These are phyloP conservation scores for Saccostrea cuccullata DNA, from an alignment of 1,140 invertebrate species.

Conservation along the genomic window DNA sequence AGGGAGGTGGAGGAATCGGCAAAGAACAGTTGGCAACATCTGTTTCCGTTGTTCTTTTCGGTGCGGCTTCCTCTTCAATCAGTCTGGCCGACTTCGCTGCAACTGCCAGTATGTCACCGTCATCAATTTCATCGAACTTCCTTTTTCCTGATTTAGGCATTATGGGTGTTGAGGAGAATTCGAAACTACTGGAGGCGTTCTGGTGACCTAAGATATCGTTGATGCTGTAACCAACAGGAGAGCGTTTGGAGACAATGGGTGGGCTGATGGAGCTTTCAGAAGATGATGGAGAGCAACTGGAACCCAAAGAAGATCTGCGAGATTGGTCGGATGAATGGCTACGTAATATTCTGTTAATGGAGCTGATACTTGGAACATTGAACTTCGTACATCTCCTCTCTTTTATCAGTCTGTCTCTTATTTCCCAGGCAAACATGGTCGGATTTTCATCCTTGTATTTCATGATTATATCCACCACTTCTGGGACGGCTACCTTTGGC, in stretches of 20 bases:
- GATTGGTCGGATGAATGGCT: background rate
- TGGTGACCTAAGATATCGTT: constrained; percentile 7
- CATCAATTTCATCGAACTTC: background rate
- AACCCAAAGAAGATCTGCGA: background rate
- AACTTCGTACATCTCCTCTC: constrained; percentile 11
- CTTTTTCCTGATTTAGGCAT: background rate
- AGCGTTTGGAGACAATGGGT: background rate
- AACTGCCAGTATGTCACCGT: background rate
- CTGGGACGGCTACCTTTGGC: constrained; percentile 98
- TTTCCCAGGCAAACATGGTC: constrained; percentile 99
- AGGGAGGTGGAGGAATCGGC: background rate
- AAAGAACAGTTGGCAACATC: background rate
- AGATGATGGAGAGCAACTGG: background rate
- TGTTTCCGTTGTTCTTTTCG: background rate
- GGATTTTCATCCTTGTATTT: constrained; percentile 99
- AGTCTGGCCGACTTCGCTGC: background rate
- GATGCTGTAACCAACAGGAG: constrained; percentile 14
- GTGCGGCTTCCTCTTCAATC: background rate
- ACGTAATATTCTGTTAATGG: constrained; percentile 28
- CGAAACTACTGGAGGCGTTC: background rate
- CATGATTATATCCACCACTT: constrained; percentile 97
- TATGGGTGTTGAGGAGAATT: constrained; percentile 1
- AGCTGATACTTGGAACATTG: constrained; percentile 23
- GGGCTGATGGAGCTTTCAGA: constrained; percentile 5
- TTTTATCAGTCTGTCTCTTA: constrained; percentile 94